A percentile compares a stretch with the other conserved stretches of the same genome.
Conservation (phyloP, 2,113 vertebrate species). For the Channa argus region DNA sequence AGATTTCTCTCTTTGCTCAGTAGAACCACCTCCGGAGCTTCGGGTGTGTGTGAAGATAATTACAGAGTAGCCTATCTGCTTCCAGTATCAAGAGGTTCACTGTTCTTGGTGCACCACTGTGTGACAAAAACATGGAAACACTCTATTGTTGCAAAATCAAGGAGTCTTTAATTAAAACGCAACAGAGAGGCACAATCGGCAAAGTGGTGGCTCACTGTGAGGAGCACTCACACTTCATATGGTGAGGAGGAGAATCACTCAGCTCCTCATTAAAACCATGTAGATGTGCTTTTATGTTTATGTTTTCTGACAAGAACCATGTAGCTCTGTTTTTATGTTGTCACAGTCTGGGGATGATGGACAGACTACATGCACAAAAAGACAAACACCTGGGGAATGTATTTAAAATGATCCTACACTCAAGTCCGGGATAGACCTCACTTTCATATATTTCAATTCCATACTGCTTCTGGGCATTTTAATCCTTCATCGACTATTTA, state of each 20-base stretch:
- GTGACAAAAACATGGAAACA: conserved; percentile 63
- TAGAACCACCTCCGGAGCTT: conserved; percentile 72
- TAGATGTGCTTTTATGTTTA: too few species aligned
- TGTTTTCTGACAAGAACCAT: too few species aligned
- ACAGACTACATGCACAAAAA: neutral
- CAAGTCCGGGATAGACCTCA: too few species aligned
- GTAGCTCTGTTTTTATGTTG: too few species aligned
- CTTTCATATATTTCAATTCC: too few species aligned
- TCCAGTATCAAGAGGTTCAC: conserved; percentile 73
- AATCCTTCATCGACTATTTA: neutral
- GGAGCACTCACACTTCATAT: neutral
- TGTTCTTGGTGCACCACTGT: conserved; percentile 65
- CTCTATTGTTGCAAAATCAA: conserved; percentile 60
- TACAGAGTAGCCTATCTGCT: conserved; percentile 62
- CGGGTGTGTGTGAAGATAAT: conserved; percentile 78
- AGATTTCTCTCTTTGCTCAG: conserved; percentile 56
- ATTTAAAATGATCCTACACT: neutral
- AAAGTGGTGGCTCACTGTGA: conserved; percentile 6
- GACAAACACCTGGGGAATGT: neutral
- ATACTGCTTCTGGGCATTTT: neutral
- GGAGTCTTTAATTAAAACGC: conserved; percentile 76
- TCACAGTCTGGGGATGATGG: neutral
- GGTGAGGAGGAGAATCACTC: neutral
- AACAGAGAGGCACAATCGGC: neutral
- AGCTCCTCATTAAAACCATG: too few species aligned